phyloP scores from a whole-genome alignment of 2,797 vertebrate species.

The Catamblyrhynchus diadema region DNA sequence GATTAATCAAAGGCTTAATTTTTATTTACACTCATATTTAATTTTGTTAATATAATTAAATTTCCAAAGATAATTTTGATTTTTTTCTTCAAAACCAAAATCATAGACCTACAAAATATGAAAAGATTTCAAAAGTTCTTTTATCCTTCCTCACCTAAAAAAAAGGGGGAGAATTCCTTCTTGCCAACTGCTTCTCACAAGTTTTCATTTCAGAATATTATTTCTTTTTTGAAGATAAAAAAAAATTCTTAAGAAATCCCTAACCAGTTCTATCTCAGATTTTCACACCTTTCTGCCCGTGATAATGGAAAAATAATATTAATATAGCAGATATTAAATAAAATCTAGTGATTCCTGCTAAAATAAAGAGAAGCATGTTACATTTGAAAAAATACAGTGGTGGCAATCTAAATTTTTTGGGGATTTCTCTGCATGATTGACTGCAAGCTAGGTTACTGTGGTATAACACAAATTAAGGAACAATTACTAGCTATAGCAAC shows the following conservation, averaged over 20 bases:
- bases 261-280: background rate
- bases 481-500: background rate
- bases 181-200: background rate
- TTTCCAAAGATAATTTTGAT: background rate
- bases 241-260: background rate
- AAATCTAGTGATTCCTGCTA: background rate
- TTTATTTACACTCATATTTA: background rate
- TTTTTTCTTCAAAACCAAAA: background rate
- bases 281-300: background rate
- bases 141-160: background rate
- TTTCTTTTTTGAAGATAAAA: background rate
- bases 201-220: background rate
- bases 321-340: background rate
- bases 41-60: background rate
- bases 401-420: background rate
- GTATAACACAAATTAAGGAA: background rate
- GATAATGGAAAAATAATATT: background rate
- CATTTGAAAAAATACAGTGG: background rate
- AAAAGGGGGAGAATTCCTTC: background rate
- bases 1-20: background rate
- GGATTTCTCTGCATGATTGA: background rate
- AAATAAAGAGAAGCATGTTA: background rate
- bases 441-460: background rate
- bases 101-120: background rate
- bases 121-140: background rate